A percentile compares a stretch with the other conserved stretches of the same genome.
phyloP scores from a whole-genome alignment of 2,113 vertebrate species.

The Triplophysa tibetana region DNA sequence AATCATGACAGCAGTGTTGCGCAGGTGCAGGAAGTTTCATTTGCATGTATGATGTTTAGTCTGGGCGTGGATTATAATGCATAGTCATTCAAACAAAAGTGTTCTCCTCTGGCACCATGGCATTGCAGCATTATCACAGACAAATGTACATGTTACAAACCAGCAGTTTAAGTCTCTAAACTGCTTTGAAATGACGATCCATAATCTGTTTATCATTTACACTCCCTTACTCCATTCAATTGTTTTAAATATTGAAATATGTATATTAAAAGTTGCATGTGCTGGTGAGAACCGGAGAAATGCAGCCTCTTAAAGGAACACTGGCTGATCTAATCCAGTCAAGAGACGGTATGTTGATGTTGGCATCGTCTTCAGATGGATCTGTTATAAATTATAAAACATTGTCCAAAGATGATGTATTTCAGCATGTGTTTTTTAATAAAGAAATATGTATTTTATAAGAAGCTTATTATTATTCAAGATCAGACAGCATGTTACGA shows the following conservation, averaged over 20 bases:
- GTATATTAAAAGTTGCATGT: background rate
- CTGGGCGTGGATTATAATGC: constrained; percentile 21
- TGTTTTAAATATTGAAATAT: background rate
- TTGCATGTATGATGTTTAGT: background rate
- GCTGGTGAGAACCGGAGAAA: background rate
- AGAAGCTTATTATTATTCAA: no score
- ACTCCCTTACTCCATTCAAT: background rate
- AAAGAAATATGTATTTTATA: background rate
- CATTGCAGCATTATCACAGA: constrained; percentile 5
- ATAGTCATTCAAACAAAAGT: constrained; percentile 8
- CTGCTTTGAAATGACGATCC: constrained; percentile 8
- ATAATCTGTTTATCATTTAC: background rate
- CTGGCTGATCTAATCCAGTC: constrained; percentile 92
- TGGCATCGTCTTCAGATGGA: constrained; percentile 96
- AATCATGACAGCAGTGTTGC: background rate
- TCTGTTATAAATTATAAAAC: constrained; percentile 63
- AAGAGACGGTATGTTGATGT: constrained; percentile 90
- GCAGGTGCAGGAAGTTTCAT: background rate
- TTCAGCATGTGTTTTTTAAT: no score
- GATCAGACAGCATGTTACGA: no score
- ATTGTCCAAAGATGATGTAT: no score
- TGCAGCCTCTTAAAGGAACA: constrained; percentile 78
- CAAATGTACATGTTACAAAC: constrained; percentile 3
- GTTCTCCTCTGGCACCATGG: constrained; percentile 19
- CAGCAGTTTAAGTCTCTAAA: no score